phyloP scores from a whole-genome alignment of 2,888 invertebrate species.

The Lottia gigantea region DNA sequence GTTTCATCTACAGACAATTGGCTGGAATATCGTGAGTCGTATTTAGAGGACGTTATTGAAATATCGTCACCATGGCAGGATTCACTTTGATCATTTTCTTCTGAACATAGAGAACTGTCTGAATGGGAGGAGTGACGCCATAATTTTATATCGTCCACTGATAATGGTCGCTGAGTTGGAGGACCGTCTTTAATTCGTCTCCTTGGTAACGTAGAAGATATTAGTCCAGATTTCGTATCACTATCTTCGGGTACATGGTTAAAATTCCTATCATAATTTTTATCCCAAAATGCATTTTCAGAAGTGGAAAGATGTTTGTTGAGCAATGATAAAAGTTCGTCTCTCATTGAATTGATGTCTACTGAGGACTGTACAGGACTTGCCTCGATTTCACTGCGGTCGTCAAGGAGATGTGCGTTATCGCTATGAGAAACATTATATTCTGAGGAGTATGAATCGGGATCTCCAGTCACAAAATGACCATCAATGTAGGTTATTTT shows the following conservation, averaged over 20 bases:
- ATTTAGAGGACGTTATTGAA: constrained; percentile 13
- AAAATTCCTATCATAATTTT: constrained; percentile 25
- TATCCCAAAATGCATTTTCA: constrained; percentile 22
- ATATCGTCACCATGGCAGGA: constrained; percentile 11
- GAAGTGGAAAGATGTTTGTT: constrained; percentile 28
- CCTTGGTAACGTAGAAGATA: constrained; percentile 23
- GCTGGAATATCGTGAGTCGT: background rate
- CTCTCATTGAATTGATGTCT: constrained; percentile 30
- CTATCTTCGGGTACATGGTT: constrained; percentile 18
- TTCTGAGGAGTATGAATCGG: constrained; percentile 1
- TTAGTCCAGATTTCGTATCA: constrained; percentile 4
- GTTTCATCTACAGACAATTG: constrained; percentile 14
- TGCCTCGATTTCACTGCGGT: constrained; percentile 11
- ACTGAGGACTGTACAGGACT: constrained; percentile 13
- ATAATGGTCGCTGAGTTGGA: constrained; percentile 29
- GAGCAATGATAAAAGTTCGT: constrained; percentile 35
- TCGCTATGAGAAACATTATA: background rate
- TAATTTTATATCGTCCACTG: constrained; percentile 37
- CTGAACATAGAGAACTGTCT: background rate
- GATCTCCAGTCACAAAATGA: constrained; percentile 32
- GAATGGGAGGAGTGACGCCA: constrained; percentile 13
- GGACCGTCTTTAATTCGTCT: constrained; percentile 16
- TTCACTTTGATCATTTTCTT: constrained; percentile 11
- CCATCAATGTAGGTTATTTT: constrained; percentile 36
- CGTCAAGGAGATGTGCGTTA: background rate